Conservation (phyloP, 2,888 invertebrate genomes). For the Drosophila pegasa region DNA sequence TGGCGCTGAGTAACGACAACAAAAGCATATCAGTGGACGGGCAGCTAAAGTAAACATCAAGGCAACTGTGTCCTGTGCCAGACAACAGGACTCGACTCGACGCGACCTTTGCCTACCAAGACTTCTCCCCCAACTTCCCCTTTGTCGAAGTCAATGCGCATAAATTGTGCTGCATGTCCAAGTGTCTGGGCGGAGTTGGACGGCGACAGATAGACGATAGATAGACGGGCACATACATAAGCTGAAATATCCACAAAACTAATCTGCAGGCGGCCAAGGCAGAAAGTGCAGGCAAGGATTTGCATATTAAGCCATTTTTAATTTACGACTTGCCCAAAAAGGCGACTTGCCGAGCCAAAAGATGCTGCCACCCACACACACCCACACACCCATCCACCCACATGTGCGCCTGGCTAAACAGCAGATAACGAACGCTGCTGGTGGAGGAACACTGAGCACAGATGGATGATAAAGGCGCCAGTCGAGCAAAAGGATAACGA, state of each 20-base stretch:
- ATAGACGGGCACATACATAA: conserved; percentile 67
- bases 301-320: conserved; percentile 81
- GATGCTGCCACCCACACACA: conserved; percentile 24
- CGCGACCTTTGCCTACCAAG: conserved; percentile 12
- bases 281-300: conserved; percentile 68
- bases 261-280: conserved; percentile 62
- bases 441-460: conserved; percentile 40
- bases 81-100: conserved; percentile 16
- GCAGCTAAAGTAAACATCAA: conserved; percentile 55
- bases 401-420: conserved; percentile 78
- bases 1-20: conserved; percentile 54
- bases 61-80: conserved; percentile 6
- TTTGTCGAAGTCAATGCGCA: conserved; percentile 48
- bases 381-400: conserved; percentile 20
- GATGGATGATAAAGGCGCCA: conserved; percentile 73
- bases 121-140: background rate
- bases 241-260: conserved; percentile 79
- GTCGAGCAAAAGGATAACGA: conserved; percentile 70
- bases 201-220: conserved; percentile 42
- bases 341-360: conserved; percentile 32
- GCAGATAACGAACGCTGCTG: conserved; percentile 60
- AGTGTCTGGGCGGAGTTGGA: conserved; percentile 9
- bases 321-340: conserved; percentile 76
- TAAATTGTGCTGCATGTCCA: conserved; percentile 64
- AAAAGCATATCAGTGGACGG: conserved; percentile 64